These are phyloP conservation scores for Agrochola circellaris DNA, from an alignment of 2,888 invertebrate genomes.

Conservation along the genomic window DNA sequence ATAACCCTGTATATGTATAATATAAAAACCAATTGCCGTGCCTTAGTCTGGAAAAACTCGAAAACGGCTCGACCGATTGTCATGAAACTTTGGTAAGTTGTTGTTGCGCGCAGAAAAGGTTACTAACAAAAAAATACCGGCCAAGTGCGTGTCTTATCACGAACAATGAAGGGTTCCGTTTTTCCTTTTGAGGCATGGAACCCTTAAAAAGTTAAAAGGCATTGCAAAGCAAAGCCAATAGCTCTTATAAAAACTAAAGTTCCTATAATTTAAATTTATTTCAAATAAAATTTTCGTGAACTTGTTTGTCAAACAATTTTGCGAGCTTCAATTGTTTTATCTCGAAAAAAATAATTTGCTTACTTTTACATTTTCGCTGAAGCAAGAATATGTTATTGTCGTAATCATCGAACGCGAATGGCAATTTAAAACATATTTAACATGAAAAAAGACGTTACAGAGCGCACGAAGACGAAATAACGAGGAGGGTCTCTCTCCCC, in stretches of 20 bases:
- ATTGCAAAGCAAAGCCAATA: no score
- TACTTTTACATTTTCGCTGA: slow-evolving; percentile 59
- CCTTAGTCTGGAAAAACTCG: no score
- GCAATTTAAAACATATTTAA: slow-evolving; percentile 85
- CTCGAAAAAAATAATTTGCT: slow-evolving; percentile 61
- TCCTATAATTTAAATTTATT: slow-evolving; percentile 20
- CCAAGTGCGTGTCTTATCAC: no score
- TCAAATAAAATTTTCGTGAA: slow-evolving; percentile 29
- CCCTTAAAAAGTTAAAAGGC: no score
- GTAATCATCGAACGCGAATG: slow-evolving; percentile 78
- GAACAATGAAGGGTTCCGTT: no score
- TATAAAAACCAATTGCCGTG: no score
- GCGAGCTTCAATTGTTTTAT: slow-evolving; percentile 56
- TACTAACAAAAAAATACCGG: no score
- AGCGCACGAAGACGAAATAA: slow-evolving; percentile 81
- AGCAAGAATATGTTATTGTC: slow-evolving; percentile 72
- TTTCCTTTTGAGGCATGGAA: no score
- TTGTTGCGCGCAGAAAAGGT: no score
- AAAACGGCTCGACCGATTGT: no score
- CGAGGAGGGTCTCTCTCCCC: slow-evolving; percentile 79
- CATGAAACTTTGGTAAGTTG: no score
- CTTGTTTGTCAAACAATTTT: slow-evolving; percentile 52
- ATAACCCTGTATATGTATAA: no score
- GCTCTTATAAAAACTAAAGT: slow-evolving; percentile 40
- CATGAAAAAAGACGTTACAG: slow-evolving; percentile 78